These are phyloP conservation scores for Dendrolimus punctatus DNA, from an alignment of 1,140 invertebrate species.

Conservation along the genomic window DNA sequence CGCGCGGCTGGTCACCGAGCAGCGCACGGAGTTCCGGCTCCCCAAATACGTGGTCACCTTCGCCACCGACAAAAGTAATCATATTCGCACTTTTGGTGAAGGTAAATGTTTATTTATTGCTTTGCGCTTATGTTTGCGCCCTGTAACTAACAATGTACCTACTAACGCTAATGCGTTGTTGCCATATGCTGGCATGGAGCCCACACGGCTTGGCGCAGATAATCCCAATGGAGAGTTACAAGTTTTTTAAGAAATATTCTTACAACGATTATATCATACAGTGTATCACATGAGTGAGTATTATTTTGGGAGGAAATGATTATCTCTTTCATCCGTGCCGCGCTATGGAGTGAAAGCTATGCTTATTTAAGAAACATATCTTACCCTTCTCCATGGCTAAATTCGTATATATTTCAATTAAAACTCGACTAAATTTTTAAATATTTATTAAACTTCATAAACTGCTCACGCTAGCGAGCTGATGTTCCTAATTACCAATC, in stretches of 20 bases:
- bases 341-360: too few species aligned
- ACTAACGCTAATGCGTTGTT: slow-evolving; percentile 36
- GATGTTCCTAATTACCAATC: too few species aligned
- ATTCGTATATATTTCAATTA: too few species aligned
- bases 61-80: slow-evolving; percentile 71
- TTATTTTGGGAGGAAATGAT: too few species aligned
- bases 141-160: slow-evolving; percentile 34
- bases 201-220: slow-evolving; percentile 35
- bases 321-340: too few species aligned
- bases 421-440: too few species aligned
- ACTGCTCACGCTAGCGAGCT: too few species aligned
- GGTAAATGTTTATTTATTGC: slow-evolving; percentile 72
- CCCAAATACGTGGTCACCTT: slow-evolving; percentile 76
- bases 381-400: too few species aligned
- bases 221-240: slow-evolving; percentile 11
- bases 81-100: slow-evolving; percentile 75
- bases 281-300: neutral
- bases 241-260: neutral
- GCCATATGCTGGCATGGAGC: slow-evolving; percentile 46
- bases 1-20: slow-evolving; percentile 64
- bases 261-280: slow-evolving; percentile 1
- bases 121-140: slow-evolving; percentile 64
- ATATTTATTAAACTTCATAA: too few species aligned
- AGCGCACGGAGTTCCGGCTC: slow-evolving; percentile 70
- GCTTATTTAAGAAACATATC: too few species aligned